Percentiles rank a stretch among this genome's conserved stretches.
These are phyloP conservation scores for Melanerpes formicivorus DNA, from an alignment of 2,113 vertebrate species.

Conservation along the genomic window DNA sequence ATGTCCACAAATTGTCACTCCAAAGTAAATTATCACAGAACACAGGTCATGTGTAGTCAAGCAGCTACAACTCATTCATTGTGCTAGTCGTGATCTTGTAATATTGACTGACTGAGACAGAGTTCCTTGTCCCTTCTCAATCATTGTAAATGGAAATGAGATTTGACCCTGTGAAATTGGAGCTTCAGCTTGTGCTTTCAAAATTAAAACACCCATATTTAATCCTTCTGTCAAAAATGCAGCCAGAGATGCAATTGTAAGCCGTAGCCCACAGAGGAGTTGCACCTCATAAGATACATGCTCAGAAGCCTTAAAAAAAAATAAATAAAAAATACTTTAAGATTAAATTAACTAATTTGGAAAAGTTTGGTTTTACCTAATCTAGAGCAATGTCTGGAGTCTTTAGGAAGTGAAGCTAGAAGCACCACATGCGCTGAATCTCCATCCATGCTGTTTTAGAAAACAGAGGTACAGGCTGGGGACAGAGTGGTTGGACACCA, in stretches of 20 bases:
- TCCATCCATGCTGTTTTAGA: not conserved
- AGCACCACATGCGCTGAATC: not conserved
- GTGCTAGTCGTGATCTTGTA: not conserved
- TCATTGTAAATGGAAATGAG: not conserved
- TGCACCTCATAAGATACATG: not conserved
- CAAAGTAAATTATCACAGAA: not conserved
- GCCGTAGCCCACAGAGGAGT: not conserved
- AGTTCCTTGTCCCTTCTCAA: conserved; percentile 29
- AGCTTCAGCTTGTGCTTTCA: not conserved
- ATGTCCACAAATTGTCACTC: not conserved
- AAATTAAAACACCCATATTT: not conserved
- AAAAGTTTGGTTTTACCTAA: not conserved
- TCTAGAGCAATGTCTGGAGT: not conserved
- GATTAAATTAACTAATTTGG: not conserved
- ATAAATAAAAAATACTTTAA: not conserved
- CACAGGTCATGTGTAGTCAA: not conserved
- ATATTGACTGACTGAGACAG: not conserved
- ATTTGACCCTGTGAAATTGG: not conserved
- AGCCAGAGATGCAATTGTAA: not conserved
- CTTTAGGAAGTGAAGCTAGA: not conserved
- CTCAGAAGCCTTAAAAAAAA: not conserved
- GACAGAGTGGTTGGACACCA: no score
- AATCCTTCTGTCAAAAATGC: not conserved
- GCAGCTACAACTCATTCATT: not conserved
- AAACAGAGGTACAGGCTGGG: not conserved